A percentile compares a stretch with the other conserved stretches of the same genome.
These are phyloP conservation scores for Apotomis betuletana DNA, from an alignment of 2,888 invertebrate genomes.

Conservation along the genomic window DNA sequence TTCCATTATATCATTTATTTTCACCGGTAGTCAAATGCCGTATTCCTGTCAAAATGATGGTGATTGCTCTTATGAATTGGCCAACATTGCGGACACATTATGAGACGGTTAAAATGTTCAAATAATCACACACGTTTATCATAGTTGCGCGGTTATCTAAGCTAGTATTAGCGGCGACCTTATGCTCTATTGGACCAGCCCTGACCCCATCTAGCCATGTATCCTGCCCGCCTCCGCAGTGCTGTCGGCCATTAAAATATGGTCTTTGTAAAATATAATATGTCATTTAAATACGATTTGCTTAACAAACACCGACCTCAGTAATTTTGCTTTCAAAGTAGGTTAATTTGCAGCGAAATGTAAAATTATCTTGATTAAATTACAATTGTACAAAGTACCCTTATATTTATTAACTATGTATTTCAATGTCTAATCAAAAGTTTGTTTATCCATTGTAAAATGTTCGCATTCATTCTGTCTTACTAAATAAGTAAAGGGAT, in stretches of 20 bases:
- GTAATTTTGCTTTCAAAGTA: not conserved
- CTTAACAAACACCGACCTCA: not conserved
- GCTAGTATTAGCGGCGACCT: conserved; percentile 26
- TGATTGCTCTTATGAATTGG: too few relatives aligned
- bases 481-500: conserved; percentile 52
- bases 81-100: too few relatives aligned
- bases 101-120: too few relatives aligned
- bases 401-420: too few relatives aligned
- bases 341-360: not conserved
- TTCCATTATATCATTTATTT: too few relatives aligned
- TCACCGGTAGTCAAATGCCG: too few relatives aligned
- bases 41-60: too few relatives aligned
- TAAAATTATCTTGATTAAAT: not conserved
- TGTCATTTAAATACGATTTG: not conserved
- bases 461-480: conserved; percentile 1
- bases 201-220: conserved; percentile 39
- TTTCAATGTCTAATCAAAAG: not conserved
- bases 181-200: conserved; percentile 22
- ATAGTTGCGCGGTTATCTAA: not conserved
- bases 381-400: too few relatives aligned
- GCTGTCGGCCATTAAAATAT: not conserved
- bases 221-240: conserved; percentile 36
- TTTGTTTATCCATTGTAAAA: not conserved
- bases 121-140: not conserved
- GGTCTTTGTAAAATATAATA: not conserved